phyloP scores from a whole-genome alignment of 2,797 vertebrate species.

The Hylomyscus alleni region DNA sequence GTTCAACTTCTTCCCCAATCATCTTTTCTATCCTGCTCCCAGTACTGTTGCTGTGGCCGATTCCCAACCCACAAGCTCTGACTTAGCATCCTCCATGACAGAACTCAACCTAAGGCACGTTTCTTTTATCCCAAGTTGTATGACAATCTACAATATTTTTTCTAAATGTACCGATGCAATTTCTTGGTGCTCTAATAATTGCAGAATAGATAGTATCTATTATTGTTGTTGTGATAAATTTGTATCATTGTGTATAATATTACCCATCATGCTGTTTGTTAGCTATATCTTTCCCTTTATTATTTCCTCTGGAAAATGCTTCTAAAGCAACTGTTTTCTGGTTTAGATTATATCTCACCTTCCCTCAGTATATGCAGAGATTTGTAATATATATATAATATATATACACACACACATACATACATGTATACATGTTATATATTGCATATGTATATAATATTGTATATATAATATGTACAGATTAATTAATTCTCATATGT shows the following conservation, averaged over 20 bases:
- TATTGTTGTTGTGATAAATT: background rate
- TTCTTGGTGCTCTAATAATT: background rate
- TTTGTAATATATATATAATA: background rate
- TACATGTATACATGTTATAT: too few relatives aligned
- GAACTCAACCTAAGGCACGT: background rate
- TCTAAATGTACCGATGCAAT: background rate
- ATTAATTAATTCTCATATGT: background rate
- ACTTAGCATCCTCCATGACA: background rate
- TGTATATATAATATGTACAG: too few relatives aligned
- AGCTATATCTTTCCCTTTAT: background rate
- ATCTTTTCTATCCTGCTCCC: rapidly evolving
- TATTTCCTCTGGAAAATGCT: background rate
- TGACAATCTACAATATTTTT: background rate
- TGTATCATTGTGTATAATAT: background rate
- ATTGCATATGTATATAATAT: too few relatives aligned
- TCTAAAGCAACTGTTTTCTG: constrained; percentile 35
- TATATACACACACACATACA: too few relatives aligned
- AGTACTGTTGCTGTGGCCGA: rapidly evolving
- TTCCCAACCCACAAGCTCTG: background rate
- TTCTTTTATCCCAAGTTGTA: background rate
- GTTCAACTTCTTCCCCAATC: background rate
- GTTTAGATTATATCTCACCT: background rate
- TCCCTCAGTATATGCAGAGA: background rate
- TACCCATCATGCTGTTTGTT: background rate
- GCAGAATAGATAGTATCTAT: background rate